phyloP scores from a whole-genome alignment of 2,888 invertebrate genomes.

The Caenorhabditis japonica region DNA sequence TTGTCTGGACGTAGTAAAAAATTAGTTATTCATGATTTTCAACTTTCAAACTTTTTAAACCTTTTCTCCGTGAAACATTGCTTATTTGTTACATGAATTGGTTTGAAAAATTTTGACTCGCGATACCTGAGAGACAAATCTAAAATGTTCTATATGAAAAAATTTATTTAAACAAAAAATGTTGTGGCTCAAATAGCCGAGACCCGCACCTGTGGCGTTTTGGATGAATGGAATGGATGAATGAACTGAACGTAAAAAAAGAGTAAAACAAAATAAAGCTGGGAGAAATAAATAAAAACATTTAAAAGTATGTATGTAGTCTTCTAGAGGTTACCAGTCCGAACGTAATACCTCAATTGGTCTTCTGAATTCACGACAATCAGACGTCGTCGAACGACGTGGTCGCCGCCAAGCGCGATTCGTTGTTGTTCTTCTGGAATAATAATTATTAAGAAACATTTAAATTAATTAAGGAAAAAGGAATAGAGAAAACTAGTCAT shows the following conservation, averaged over 20 bases:
- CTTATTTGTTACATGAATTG: too few species aligned
- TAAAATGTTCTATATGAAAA: too few species aligned
- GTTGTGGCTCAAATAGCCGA: too few species aligned
- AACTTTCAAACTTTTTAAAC: too few species aligned
- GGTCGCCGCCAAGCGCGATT: conserved; percentile 74
- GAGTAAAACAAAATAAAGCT: conserved; percentile 37
- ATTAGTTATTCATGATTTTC: too few species aligned
- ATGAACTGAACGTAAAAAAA: conserved; percentile 9
- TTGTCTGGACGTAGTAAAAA: too few species aligned
- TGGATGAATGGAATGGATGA: too few species aligned
- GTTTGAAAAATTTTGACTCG: too few species aligned
- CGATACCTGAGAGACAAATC: too few species aligned
- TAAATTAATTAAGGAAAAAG: neutral
- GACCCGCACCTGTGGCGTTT: conserved; percentile 56
- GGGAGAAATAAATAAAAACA: conserved; percentile 1
- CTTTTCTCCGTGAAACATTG: too few species aligned
- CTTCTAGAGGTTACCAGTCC: conserved; percentile 59
- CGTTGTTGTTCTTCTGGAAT: conserved; percentile 72
- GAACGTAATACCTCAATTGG: conserved; percentile 68
- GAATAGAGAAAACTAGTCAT: too few species aligned
- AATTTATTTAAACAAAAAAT: too few species aligned
- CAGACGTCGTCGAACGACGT: conserved; percentile 72
- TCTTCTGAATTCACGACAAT: conserved; percentile 77
- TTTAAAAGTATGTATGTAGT: neutral
- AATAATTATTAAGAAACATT: neutral